phyloP scores from a whole-genome alignment of 1,140 invertebrate genomes.

The Neomicropteryx cornuta region DNA sequence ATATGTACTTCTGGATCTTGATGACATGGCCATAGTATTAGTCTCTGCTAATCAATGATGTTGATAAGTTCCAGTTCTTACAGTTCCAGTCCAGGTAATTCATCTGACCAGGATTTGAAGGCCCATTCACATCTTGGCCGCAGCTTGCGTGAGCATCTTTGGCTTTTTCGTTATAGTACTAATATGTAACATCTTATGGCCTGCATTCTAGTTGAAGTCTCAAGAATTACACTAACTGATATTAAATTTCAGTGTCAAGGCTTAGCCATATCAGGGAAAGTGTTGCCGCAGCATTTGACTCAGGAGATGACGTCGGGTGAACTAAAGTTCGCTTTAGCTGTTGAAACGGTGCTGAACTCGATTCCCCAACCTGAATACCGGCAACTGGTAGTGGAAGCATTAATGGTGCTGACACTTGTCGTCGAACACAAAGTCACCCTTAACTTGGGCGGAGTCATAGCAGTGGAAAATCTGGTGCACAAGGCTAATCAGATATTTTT shows the following conservation, averaged over 20 bases:
- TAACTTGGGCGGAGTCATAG: constrained; percentile 71
- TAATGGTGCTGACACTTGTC: constrained; percentile 90
- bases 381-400: constrained; percentile 92
- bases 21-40: no score
- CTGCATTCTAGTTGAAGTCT: no score
- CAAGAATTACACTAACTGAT: background rate
- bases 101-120: background rate
- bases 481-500: constrained; percentile 92
- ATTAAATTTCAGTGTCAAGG: constrained; percentile 71
- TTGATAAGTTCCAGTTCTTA: background rate
- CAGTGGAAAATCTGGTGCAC: constrained; percentile 87
- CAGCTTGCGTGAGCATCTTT: constrained; percentile 6
- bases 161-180: background rate
- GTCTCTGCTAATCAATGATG: background rate
- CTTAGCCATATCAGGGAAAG: constrained; percentile 76
- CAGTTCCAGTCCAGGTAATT: constrained; percentile 3
- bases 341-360: constrained; percentile 94
- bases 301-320: constrained; percentile 99
- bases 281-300: constrained; percentile 82
- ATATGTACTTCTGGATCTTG: no score
- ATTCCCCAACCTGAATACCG: constrained; percentile 98
- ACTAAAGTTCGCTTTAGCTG: constrained; percentile 94
- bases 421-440: constrained; percentile 76
- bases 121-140: background rate
- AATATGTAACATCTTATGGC: background rate